Conservation (phyloP, 2,888 invertebrate genomes). For the Epsilonema sp. region DNA sequence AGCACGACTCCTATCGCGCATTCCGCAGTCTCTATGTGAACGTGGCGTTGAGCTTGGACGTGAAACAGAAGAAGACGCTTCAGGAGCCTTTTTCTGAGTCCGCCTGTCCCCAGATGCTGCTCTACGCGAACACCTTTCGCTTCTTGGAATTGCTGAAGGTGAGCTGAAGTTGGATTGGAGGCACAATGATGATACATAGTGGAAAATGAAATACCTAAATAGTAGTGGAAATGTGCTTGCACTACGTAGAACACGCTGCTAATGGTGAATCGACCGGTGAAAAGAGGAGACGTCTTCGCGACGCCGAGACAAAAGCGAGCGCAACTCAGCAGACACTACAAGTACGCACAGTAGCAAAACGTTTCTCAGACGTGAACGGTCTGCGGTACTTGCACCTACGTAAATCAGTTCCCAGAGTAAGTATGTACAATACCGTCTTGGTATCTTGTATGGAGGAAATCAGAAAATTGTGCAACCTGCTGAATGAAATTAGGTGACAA, state of each 20-base stretch:
- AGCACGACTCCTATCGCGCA: constrained; percentile 82
- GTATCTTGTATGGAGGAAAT: too few species aligned
- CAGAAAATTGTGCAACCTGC: too few species aligned
- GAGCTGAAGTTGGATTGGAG: constrained; percentile 35
- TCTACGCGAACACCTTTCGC: constrained; percentile 26
- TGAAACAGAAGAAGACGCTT: too few species aligned
- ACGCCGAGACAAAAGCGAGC: constrained; percentile 63
- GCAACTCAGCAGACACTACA: constrained; percentile 65
- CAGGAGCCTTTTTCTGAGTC: constrained; percentile 27
- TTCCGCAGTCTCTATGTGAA: constrained; percentile 71
- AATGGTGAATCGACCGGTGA: constrained; percentile 70
- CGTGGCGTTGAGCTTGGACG: constrained; percentile 55
- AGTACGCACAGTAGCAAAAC: constrained; percentile 16
- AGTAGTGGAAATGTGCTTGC: too few species aligned
- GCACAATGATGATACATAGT: constrained; percentile 1
- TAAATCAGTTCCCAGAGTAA: background rate
- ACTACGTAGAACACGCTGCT: constrained; percentile 46
- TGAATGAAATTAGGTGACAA: too few species aligned
- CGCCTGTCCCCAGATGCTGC: constrained; percentile 15
- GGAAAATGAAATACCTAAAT: too few species aligned
- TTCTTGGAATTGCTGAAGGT: constrained; percentile 46
- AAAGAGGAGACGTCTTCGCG: constrained; percentile 67
- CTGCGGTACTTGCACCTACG: background rate
- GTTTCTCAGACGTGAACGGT: too few species aligned
- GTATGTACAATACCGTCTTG: background rate